Percentiles rank a stretch among this genome's conserved stretches.
Evolutionary conservation across 2,113 vertebrate genomes (phyloP).

Genomic region (Emydocephalus ijimae): DNA sequence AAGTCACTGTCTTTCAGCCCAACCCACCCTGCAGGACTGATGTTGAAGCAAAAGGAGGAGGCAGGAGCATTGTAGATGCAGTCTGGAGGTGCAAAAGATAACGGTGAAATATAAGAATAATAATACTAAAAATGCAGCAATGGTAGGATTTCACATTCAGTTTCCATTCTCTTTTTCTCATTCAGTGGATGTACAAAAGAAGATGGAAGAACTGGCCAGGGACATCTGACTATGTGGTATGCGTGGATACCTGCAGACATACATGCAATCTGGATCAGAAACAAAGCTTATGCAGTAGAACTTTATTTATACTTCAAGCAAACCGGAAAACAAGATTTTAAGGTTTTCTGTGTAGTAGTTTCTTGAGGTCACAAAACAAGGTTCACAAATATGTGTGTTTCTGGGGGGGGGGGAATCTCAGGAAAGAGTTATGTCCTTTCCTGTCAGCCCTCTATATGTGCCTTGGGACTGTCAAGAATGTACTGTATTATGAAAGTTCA

Average conservation of each 20-base stretch:
- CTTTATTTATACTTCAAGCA: not conserved
- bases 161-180: not conserved
- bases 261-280: not conserved
- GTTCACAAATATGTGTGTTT: not conserved
- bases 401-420: not conserved
- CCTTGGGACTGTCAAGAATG: not conserved
- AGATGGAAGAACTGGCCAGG: not conserved
- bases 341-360: not conserved
- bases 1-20: not conserved
- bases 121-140: not conserved
- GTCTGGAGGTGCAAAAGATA: not conserved
- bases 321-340: not conserved
- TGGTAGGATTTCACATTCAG: not conserved
- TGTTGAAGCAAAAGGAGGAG: not conserved
- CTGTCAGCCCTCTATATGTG: not conserved
- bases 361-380: not conserved
- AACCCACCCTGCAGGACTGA: not conserved
- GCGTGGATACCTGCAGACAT: not conserved
- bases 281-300: not conserved
- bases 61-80: not conserved
- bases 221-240: not conserved
- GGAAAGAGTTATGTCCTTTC: not conserved
- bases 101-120: not conserved
- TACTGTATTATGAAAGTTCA: not conserved
- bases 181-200: not conserved